Percentiles rank a stretch among this genome's conserved stretches.
Conservation (phyloP, 1,140 invertebrate species). For the Ostrea edulis region DNA sequence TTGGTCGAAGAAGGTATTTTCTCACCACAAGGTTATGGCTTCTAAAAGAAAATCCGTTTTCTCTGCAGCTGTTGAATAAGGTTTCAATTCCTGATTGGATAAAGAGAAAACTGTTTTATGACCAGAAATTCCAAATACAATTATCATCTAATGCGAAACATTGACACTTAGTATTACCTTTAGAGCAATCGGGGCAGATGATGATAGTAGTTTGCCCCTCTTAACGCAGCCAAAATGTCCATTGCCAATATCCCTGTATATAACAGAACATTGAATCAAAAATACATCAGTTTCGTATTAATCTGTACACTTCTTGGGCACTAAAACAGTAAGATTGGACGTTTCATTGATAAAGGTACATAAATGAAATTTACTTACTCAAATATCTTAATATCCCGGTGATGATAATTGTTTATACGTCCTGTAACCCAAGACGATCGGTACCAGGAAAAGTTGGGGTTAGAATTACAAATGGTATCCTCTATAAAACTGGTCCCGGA, state of each 20-base stretch:
- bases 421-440: neutral
- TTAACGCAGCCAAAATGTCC: neutral
- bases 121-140: neutral
- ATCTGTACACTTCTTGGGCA: too few relatives aligned
- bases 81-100: neutral
- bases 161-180: neutral
- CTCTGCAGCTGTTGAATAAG: neutral
- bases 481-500: neutral
- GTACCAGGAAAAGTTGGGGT: neutral
- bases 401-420: neutral
- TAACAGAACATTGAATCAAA: neutral
- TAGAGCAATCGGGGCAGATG: neutral
- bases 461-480: neutral
- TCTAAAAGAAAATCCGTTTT: constrained; percentile 10
- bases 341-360: too few relatives aligned
- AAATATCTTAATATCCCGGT: too few relatives aligned
- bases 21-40: neutral
- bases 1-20: neutral
- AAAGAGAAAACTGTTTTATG: neutral
- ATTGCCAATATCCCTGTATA: neutral
- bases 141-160: neutral
- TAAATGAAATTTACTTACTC: too few relatives aligned
- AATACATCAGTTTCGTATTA: too few relatives aligned
- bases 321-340: too few relatives aligned
- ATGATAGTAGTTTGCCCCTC: neutral